Base-by-base conservation (phyloP, 1,140 invertebrate species). In the Marisa cornuarietis region DNA sequence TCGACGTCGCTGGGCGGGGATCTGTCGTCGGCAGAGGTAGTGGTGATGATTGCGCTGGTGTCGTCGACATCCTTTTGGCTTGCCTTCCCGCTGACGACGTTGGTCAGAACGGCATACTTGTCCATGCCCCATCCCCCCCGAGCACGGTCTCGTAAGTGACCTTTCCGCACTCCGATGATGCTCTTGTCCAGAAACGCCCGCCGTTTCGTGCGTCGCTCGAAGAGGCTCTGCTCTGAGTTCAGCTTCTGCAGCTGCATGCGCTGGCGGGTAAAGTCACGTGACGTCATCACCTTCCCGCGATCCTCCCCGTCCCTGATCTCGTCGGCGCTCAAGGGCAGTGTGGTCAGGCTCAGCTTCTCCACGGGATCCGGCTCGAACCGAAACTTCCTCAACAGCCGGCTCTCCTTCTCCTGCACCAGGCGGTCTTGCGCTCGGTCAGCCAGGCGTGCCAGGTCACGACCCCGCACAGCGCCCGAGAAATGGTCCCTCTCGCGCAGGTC, bases 341-440 rank as follows among this genome's bases (percentile, higher is more conserved):
- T 20, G 22, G 22, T 24, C 20, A 81, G 58, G 71, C 66, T 78
- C 62, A 80, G 62, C 31, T 75, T 78, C 54, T 78, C 76, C 31
- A 81, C 71, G 10, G 76, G 80, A 65, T 81, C 80, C 0, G 71
- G 71, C 52, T 71, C n/a, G 66, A 81, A 81, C 63, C 62, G 52
- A 65, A 58, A 81, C 52, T 81, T 81, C 13, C 52, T n/a, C 20
- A 66, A 26, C n/a, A 24, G 51, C 51, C 65, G 73, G 8, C 20
- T 42, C 22, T 78, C 71, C 77, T 69, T 78, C 76, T 81, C 61
- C 51, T 81, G 69, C 11, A 26, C 26, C 71, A 78, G 63, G 16
- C 71, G 61, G 16, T 51, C 20, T 22, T 73, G 76, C 11, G 51
- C 71, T 13, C 49, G n/a, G 49, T 74, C 63, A 20, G 76, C 73